These are phyloP conservation scores for Seriola rivoliana DNA, from an alignment of 2,113 vertebrate genomes.

Conservation along the genomic window DNA sequence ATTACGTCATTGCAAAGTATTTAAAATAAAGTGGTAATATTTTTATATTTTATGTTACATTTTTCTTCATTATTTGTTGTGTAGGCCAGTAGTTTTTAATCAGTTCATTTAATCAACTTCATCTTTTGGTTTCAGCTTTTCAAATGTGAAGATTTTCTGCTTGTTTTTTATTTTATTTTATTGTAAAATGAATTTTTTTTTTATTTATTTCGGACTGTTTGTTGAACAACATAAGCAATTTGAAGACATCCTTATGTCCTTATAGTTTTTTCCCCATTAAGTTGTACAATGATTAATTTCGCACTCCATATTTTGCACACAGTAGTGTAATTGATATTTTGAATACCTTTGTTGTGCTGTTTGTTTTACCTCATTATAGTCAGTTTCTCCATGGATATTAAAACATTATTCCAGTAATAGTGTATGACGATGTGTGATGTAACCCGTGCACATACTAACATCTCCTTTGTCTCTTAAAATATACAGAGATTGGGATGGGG, in stretches of 20 bases:
- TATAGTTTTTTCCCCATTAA: background rate
- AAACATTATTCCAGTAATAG: background rate
- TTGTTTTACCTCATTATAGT: background rate
- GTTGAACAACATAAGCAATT: too few species aligned
- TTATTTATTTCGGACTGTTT: too few species aligned
- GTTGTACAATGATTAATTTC: background rate
- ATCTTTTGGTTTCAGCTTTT: too few species aligned
- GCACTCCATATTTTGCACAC: background rate
- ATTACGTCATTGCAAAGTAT: slow-evolving; percentile 9
- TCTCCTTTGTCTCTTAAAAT: background rate
- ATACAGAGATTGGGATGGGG: slow-evolving; percentile 97
- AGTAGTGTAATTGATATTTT: background rate
- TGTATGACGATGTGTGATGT: background rate
- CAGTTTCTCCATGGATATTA: background rate
- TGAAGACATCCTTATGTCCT: too few species aligned
- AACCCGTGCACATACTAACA: background rate
- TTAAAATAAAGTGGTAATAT: background rate
- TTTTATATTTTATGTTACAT: too few species aligned
- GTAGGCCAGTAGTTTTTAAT: too few species aligned
- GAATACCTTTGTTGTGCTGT: background rate
- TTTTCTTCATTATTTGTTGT: too few species aligned
- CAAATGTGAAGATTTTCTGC: too few species aligned
- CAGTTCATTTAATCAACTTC: too few species aligned
- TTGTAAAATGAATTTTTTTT: too few species aligned
- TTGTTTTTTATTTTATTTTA: too few species aligned